Percentiles rank a stretch among this genome's conserved stretches.
phyloP scores from a whole-genome alignment of 2,797 vertebrate genomes.

The Mormyrus hasselquistii region DNA sequence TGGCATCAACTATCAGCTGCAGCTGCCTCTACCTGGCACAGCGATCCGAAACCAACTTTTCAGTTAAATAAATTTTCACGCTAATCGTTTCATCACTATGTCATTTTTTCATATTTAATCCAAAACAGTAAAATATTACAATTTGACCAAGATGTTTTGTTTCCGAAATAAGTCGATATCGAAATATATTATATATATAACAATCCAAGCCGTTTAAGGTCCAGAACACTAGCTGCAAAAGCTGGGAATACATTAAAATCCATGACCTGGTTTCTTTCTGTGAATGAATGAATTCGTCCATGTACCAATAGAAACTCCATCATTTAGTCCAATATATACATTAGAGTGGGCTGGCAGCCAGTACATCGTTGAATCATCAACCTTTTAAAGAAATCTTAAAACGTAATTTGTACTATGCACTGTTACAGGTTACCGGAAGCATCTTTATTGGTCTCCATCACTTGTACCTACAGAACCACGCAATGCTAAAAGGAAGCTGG shows the following conservation, averaged over 20 bases:
- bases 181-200: not conserved
- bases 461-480: not conserved
- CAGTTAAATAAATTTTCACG: not conserved
- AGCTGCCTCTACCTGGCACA: not conserved
- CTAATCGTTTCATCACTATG: not conserved
- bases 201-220: not conserved
- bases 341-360: not conserved
- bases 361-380: not conserved
- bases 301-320: not conserved
- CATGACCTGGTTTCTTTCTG: not conserved
- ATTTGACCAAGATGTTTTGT: not conserved
- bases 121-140: not conserved
- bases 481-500: not conserved
- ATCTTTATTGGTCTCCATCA: not conserved
- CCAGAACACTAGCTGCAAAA: not conserved
- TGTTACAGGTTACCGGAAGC: not conserved
- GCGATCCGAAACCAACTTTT: not conserved
- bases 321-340: not conserved
- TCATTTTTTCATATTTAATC: not conserved
- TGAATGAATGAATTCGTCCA: not conserved
- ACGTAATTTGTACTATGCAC: not conserved
- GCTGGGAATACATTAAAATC: not conserved
- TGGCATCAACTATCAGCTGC: not conserved
- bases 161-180: not conserved
- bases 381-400: not conserved